Percentiles rank a stretch among this genome's conserved stretches.
Evolutionary conservation across 2,797 vertebrate species (phyloP).

Genomic region (Parotocinclus haroldoi): DNA sequence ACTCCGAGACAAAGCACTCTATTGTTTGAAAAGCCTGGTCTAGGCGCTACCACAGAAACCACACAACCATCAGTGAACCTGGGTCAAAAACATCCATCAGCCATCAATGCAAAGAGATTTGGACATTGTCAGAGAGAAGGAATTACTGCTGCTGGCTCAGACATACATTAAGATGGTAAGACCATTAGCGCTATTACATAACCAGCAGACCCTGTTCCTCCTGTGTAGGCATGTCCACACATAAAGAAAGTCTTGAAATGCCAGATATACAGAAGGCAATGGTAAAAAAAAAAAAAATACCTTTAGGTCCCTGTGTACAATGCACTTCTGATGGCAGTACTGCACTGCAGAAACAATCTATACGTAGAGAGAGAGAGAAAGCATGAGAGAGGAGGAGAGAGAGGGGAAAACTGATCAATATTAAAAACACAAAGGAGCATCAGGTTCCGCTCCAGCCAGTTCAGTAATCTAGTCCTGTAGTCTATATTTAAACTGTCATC

Average conservation of each 20-base stretch:
- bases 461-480: constrained; percentile 15
- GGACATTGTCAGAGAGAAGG: too few species aligned
- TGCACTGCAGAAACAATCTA: constrained; percentile 80
- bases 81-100: too few species aligned
- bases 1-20: too few species aligned
- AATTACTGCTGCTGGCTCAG: too few species aligned
- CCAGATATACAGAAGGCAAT: background rate
- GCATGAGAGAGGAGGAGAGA: background rate
- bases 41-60: too few species aligned
- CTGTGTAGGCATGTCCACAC: background rate
- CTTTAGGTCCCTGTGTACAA: constrained; percentile 95
- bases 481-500: constrained; percentile 20
- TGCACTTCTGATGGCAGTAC: constrained; percentile 96
- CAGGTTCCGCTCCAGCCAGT: background rate
- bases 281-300: constrained; percentile 59
- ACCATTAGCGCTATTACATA: background rate
- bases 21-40: too few species aligned
- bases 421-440: background rate
- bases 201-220: background rate
- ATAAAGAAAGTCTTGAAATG: constrained; percentile 3
- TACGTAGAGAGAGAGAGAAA: background rate
- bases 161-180: too few species aligned
- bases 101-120: too few species aligned
- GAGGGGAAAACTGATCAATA: background rate
- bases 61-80: too few species aligned